Percentiles rank a stretch among this genome's conserved stretches.
phyloP scores from a whole-genome alignment of 2,797 vertebrate genomes.

The Gallirallus australis region DNA sequence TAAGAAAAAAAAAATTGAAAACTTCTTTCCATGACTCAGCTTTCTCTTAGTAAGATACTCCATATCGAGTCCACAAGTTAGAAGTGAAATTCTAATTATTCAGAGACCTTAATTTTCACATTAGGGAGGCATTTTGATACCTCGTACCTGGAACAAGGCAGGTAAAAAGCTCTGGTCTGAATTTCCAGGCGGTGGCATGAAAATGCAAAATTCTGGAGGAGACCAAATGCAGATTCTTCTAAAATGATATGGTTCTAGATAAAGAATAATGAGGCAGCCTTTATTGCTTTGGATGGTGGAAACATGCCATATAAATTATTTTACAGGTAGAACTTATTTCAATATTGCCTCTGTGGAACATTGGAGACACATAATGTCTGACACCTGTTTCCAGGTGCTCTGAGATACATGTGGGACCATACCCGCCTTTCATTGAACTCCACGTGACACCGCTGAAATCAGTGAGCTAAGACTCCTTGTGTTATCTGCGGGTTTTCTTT shows the following conservation, averaged over 20 bases:
- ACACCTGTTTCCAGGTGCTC: not conserved
- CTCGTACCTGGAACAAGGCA: not conserved
- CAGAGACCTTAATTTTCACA: not conserved
- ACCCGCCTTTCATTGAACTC: not conserved
- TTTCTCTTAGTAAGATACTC: not conserved
- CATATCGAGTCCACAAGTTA: not conserved
- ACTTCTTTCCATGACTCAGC: not conserved
- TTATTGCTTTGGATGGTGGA: not conserved
- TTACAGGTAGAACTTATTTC: not conserved
- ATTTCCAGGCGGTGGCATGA: not conserved
- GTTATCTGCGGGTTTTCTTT: not conserved
- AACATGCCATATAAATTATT: not conserved
- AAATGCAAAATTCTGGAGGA: not conserved
- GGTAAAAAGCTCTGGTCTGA: not conserved
- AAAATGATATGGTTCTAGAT: not conserved
- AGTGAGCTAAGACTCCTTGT: not conserved
- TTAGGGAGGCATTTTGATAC: not conserved
- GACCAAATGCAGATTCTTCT: not conserved
- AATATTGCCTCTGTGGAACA: rapidly evolving
- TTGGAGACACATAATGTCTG: rapidly evolving
- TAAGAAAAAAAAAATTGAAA: not conserved
- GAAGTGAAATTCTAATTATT: not conserved
- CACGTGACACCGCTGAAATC: not conserved
- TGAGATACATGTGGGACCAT: not conserved
- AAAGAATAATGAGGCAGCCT: not conserved